Conservation (phyloP, 2,888 invertebrate genomes). For the Synanthedon tipuliformis region DNA sequence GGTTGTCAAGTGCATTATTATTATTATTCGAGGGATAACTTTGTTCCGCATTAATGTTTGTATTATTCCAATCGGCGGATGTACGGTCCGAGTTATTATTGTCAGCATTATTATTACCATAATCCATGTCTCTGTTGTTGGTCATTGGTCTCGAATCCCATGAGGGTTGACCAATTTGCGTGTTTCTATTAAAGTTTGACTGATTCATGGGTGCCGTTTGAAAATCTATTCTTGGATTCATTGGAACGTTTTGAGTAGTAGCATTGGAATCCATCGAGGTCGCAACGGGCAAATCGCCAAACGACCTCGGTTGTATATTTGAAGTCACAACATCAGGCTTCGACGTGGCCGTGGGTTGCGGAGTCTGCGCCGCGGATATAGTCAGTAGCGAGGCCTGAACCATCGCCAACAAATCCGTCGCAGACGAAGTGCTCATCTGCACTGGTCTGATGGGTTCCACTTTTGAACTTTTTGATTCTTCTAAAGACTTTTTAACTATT, state of each 20-base stretch:
- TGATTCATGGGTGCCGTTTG: slow-evolving; percentile 1
- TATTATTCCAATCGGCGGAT: not conserved
- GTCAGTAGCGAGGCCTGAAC: slow-evolving; percentile 51
- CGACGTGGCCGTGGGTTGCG: slow-evolving; percentile 3
- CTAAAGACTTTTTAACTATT: slow-evolving; percentile 59
- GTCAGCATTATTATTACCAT: not conserved
- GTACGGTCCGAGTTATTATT: not conserved
- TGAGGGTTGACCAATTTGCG: not conserved
- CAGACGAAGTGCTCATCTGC: slow-evolving; percentile 34
- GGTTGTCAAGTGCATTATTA: not conserved
- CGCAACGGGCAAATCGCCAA: slow-evolving; percentile 35
- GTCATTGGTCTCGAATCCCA: not conserved
- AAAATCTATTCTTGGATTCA: not conserved
- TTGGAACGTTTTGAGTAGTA: not conserved
- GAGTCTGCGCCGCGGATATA: slow-evolving; percentile 13
- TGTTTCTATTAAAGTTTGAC: slow-evolving; percentile 4
- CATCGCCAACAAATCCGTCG: slow-evolving; percentile 44
- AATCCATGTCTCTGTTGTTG: not conserved
- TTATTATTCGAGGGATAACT: not conserved
- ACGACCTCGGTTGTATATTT: slow-evolving; percentile 40
- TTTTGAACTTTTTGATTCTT: slow-evolving; percentile 28
- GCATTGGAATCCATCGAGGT: not conserved
- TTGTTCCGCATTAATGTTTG: not conserved
- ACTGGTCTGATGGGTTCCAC: slow-evolving; percentile 11
- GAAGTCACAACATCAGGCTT: slow-evolving; percentile 28